phyloP scores from a whole-genome alignment of 2,888 invertebrate genomes.

The Noctua comes region DNA sequence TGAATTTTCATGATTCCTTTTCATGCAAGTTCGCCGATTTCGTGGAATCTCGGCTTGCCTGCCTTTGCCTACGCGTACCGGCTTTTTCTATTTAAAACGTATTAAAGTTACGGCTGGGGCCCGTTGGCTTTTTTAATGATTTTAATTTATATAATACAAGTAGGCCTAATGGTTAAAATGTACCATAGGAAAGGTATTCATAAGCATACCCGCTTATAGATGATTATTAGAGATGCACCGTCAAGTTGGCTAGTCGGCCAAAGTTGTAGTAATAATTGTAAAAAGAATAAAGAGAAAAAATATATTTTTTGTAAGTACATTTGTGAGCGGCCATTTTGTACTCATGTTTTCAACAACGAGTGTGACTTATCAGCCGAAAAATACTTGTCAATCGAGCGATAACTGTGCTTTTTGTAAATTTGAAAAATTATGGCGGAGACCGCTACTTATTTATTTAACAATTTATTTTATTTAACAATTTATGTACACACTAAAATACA shows the following conservation, averaged over 20 bases:
- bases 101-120: conserved; percentile 10
- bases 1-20: conserved; percentile 63
- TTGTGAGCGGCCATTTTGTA: neutral
- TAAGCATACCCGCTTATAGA: neutral
- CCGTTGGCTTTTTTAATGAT: neutral
- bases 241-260: neutral
- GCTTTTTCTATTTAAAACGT: conserved; percentile 35
- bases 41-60: conserved; percentile 41
- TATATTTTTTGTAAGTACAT: too few relatives aligned
- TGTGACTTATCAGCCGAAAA: neutral
- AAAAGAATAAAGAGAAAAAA: too few relatives aligned
- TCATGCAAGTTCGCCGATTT: conserved; percentile 61
- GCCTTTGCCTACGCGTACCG: conserved; percentile 15
- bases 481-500: too few relatives aligned
- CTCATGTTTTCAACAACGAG: neutral
- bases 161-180: neutral
- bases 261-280: neutral
- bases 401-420: neutral
- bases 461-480: too few relatives aligned
- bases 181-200: neutral
- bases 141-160: conserved; percentile 12
- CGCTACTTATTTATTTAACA: accelerated
- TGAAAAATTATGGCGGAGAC: too few relatives aligned
- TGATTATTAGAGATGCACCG: neutral
- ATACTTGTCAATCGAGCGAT: neutral